A percentile compares a stretch with the other conserved stretches of the same genome.
phyloP scores from a whole-genome alignment of 2,113 vertebrate genomes.

The Apaloderma vittatum region DNA sequence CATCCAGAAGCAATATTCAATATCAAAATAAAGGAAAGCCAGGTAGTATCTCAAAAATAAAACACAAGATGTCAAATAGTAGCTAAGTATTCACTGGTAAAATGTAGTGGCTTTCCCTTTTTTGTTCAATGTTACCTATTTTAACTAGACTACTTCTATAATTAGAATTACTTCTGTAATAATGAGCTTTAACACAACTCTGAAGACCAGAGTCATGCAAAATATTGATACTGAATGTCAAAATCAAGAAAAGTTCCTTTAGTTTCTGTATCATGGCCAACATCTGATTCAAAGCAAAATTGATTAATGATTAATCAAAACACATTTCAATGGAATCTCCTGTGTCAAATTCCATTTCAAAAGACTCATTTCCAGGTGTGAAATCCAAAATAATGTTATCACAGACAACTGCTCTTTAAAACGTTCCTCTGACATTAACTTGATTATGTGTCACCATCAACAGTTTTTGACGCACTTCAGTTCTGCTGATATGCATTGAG shows the following conservation, averaged over 20 bases:
- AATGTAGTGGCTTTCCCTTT: not conserved
- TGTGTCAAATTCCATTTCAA: not conserved
- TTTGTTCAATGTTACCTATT: not conserved
- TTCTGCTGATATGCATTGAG: rapidly evolving
- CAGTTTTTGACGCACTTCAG: not conserved
- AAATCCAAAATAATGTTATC: not conserved
- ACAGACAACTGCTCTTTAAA: not conserved
- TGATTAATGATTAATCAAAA: not conserved
- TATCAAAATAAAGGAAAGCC: not conserved
- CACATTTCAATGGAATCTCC: not conserved
- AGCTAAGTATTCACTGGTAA: not conserved
- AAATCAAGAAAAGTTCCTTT: not conserved
- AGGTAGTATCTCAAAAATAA: not conserved
- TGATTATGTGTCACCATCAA: not conserved
- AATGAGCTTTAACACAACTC: not conserved
- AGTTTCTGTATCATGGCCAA: not conserved
- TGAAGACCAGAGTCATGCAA: not conserved
- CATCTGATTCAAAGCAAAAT: not conserved
- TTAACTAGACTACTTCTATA: not conserved
- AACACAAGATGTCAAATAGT: rapidly evolving
- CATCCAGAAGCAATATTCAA: not conserved
- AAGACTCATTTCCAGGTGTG: not conserved
- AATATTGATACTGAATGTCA: not conserved
- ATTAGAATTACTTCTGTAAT: not conserved
- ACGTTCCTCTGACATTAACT: not conserved